Evolutionary conservation across 1,140 invertebrate genomes (phyloP), one percentile per base, ranked within the genome.

Genomic region (Sogatella furcifera): DNA sequence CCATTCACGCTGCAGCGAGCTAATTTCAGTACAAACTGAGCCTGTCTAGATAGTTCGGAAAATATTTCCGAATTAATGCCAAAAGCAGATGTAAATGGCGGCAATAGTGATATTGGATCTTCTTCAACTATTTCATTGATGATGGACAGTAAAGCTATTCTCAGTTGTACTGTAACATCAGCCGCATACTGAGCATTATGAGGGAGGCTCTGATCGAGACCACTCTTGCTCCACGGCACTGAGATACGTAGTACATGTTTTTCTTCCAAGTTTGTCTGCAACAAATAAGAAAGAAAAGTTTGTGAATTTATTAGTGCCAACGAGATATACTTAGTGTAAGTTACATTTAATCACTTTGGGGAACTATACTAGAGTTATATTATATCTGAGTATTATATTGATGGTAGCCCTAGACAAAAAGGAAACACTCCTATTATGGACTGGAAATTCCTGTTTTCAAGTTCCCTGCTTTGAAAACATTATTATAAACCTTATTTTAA

Each of bases 101-200:
- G 34, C 34, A 38, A 38, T 63, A 75, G 73, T 66, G 74, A 73
- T 6, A 60, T 58, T 49, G 68, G 66, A 57, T 73, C 74, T 66
- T 84, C 81, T 53, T 84, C 79, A 22, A 82, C 76, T 42, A 86
- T 81, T 2, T 76, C 72, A 62, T 80, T 75, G 31, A 88, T 72
- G 52, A 77, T 78, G 24, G 79, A 74, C 21, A 67, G 67, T 9
- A 84, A 66, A 58, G 76, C 71, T 56, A 74, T 74, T 24, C 67
- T 69, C 31, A 84, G 74, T 59, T 80, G 76, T 5, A 71, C 72
- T 21, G 73, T 76, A 22, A 86, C 73, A 49, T 83, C 77, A 31
- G 81, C 76, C 38, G 85, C 70, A 67, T 85, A 83, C 34, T 81
- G 76, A 58, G 76, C 74, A 70, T 87, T 83, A 62, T 81, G 80